Base-by-base conservation (phyloP, 2,797 vertebrate genomes). In the Sebastes miniatus region DNA sequence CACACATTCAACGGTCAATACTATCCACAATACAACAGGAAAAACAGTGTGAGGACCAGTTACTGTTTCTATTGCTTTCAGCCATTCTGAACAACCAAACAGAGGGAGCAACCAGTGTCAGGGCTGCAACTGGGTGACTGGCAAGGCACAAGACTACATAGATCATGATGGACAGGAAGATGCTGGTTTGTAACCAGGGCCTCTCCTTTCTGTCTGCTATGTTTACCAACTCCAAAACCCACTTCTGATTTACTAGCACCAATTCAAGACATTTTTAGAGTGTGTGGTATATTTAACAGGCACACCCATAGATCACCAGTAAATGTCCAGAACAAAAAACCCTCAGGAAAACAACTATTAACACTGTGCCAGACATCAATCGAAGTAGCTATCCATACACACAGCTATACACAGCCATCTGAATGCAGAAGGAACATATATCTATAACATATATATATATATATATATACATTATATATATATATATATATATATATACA, bases 101-200 rank as follows among this genome's bases (percentile, higher is more conserved):
- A 67, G 6, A 11, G 8, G 3, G 22, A 76, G 66, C 20, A 72
- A 29, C 20, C 12, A 56, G 27, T 43, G 27, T 69, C 75, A 29
- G 24, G 22, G n/a, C 34, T 58, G 22, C 58, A 67, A 75, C 29
- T 24, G 22, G 11, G 18, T 56, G 43, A 22, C 1, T 54, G 25
- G 57, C 34, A 71, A 32, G 10, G 10, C 20, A 16, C 11, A 13
- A 64, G 16, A 63, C 8, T 6, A 16, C 14, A 69, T 10, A 5
- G 39, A 57, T 74, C 25, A 29, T 36, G 73, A 73, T n/a, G 54
- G 43, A 81, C 43, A 66, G 39, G 64, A 66, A 69, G 54, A 71
- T 59, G 32, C 25, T 76, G 7, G 43, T 36, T 50, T 16, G 0
- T 58, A 77, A 73, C 5, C 5, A 52, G 20, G 13, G 24, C 27